These are phyloP conservation scores for Cossypha dichroa DNA, from an alignment of 2,797 vertebrate species.

Conservation along the genomic window DNA sequence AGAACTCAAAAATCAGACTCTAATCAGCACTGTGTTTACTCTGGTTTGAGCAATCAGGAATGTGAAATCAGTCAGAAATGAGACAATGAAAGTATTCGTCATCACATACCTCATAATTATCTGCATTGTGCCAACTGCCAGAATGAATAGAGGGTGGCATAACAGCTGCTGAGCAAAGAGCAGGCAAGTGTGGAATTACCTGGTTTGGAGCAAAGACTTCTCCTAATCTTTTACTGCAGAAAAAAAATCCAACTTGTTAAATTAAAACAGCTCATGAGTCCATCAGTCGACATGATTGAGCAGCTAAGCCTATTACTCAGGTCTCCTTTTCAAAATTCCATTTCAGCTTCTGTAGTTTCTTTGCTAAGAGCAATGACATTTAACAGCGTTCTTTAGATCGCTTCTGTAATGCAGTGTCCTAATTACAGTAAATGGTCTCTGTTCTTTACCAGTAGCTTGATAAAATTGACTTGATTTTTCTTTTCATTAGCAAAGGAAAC, in stretches of 20 bases:
- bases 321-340: slow-evolving; percentile 28
- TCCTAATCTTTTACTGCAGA: neutral
- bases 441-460: slow-evolving; percentile 2
- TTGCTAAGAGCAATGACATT: slow-evolving; percentile 30
- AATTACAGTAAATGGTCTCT: slow-evolving; percentile 18
- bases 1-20: neutral
- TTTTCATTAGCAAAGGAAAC: slow-evolving; percentile 37
- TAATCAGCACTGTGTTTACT: neutral
- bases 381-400: slow-evolving; percentile 38
- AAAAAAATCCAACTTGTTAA: neutral
- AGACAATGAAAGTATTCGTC: neutral
- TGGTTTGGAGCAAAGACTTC: neutral
- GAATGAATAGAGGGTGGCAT: neutral
- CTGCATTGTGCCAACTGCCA: neutral
- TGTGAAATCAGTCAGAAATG: neutral
- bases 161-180: neutral
- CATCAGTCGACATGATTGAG: neutral
- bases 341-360: slow-evolving; percentile 29
- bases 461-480: slow-evolving; percentile 43
- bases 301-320: slow-evolving; percentile 4
- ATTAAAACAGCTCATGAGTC: neutral
- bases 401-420: slow-evolving; percentile 19
- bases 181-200: neutral
- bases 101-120: neutral
- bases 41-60: neutral